phyloP scores from a whole-genome alignment of 2,888 invertebrate species.

The Scaptomyza caliginosa region DNA sequence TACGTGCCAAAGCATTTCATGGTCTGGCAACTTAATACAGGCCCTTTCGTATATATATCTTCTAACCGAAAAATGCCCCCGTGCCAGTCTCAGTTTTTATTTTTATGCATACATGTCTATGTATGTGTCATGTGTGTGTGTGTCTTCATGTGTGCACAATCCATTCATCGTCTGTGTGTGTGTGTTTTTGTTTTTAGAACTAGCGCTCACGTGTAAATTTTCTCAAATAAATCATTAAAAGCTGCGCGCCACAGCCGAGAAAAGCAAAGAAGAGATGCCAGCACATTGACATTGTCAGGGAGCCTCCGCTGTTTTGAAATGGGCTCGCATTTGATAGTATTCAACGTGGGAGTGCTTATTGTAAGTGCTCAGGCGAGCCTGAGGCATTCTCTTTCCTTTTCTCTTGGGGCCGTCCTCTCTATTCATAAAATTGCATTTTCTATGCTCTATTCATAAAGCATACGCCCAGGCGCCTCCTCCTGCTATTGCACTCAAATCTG shows the following conservation, averaged over 20 bases:
- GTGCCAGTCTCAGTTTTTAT: slow-evolving; percentile 19
- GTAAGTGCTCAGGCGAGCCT: slow-evolving; percentile 60
- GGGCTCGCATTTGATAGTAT: slow-evolving; percentile 70
- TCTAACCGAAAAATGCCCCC: slow-evolving; percentile 38
- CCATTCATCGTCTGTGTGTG: slow-evolving; percentile 61
- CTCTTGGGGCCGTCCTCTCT: slow-evolving; percentile 29
- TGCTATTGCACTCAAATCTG: slow-evolving; percentile 78
- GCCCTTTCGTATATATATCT: slow-evolving; percentile 49
- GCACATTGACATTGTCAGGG: slow-evolving; percentile 78
- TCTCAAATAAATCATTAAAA: slow-evolving; percentile 81
- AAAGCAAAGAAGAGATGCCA: slow-evolving; percentile 18
- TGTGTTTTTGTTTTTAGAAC: slow-evolving; percentile 51
- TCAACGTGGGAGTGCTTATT: slow-evolving; percentile 76
- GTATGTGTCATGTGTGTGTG: slow-evolving; percentile 5
- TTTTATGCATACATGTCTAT: slow-evolving; percentile 8
- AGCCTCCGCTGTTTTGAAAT: slow-evolving; percentile 52
- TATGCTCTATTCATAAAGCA: slow-evolving; percentile 67
- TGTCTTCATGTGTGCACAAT: slow-evolving; percentile 21
- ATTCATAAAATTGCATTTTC: slow-evolving; percentile 70
- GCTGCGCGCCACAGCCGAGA: slow-evolving; percentile 53
- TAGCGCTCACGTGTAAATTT: slow-evolving; percentile 78
- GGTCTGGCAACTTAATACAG: slow-evolving; percentile 83
- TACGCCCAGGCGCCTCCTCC: slow-evolving; percentile 63
- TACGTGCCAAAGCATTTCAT: slow-evolving; percentile 83
- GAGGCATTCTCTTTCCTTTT: slow-evolving; percentile 11